phyloP scores from a whole-genome alignment of 2,113 vertebrate species.

The Psilopsiagon aymara region DNA sequence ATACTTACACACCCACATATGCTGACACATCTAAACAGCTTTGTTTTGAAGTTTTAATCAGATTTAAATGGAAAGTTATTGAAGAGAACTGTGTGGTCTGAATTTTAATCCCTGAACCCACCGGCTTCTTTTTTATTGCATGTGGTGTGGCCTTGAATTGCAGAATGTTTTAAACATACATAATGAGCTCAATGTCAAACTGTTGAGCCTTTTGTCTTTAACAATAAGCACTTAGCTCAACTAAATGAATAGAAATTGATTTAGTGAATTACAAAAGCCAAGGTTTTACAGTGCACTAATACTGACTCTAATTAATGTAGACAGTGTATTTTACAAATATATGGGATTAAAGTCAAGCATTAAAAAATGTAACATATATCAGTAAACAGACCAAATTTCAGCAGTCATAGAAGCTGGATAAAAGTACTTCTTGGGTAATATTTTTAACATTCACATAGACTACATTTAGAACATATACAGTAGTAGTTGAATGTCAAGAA shows the following conservation, averaged over 20 bases:
- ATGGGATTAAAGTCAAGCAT: constrained; percentile 28
- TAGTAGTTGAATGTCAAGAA: neutral
- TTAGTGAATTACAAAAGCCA: constrained; percentile 91
- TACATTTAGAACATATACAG: neutral
- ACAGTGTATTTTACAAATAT: constrained; percentile 66
- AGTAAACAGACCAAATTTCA: constrained; percentile 21
- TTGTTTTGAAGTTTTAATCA: constrained; percentile 74
- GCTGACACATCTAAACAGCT: constrained; percentile 37
- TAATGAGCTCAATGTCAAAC: constrained; percentile 90
- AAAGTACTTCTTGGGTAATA: neutral
- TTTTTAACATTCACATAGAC: neutral
- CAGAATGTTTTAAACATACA: constrained; percentile 89
- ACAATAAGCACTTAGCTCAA: constrained; percentile 90
- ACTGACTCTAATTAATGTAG: constrained; percentile 70
- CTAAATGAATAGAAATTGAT: constrained; percentile 92
- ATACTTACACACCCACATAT: constrained; percentile 3
- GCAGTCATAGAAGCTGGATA: neutral
- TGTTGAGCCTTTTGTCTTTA: constrained; percentile 89
- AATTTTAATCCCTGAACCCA: constrained; percentile 82
- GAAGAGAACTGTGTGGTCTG: constrained; percentile 65
- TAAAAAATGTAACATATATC: neutral
- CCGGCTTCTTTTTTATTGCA: constrained; percentile 69
- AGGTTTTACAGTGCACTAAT: constrained; percentile 66
- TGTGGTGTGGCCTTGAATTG: constrained; percentile 88
- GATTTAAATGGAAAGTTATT: constrained; percentile 64